Evolutionary conservation across 2,888 invertebrate species (phyloP).

Genomic region (Tetragonula carbonaria): DNA sequence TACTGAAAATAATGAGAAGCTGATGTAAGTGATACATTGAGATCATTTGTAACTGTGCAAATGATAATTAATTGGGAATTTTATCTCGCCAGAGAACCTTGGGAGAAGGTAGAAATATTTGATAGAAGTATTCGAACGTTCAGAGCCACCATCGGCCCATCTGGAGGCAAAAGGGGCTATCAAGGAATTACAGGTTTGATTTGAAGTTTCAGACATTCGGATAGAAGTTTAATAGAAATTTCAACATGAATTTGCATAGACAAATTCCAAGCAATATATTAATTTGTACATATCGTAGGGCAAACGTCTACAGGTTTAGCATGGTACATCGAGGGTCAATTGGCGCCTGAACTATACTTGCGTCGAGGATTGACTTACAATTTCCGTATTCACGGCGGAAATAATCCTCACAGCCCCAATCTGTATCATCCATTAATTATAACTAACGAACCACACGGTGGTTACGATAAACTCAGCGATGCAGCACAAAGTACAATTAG

Average conservation of each 20-base stretch:
- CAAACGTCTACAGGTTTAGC: slow-evolving; percentile 90
- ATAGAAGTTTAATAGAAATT: neutral
- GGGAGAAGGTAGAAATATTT: slow-evolving; percentile 85
- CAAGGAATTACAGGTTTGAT: slow-evolving; percentile 88
- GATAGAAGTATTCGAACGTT: slow-evolving; percentile 90
- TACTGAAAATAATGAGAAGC: slow-evolving; percentile 83
- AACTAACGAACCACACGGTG: slow-evolving; percentile 93
- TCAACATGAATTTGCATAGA: neutral
- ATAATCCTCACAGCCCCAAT: slow-evolving; percentile 93
- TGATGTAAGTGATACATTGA: slow-evolving; percentile 68
- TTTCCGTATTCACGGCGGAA: slow-evolving; percentile 93
- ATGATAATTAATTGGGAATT: neutral
- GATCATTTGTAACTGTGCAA: no score
- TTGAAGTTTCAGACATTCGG: neutral
- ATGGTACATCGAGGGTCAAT: slow-evolving; percentile 96
- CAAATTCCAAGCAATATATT: neutral
- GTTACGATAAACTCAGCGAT: slow-evolving; percentile 90
- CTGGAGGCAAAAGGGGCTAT: slow-evolving; percentile 92
- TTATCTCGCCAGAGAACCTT: slow-evolving; percentile 80
- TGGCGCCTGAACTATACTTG: slow-evolving; percentile 94
- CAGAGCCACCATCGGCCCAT: slow-evolving; percentile 92
- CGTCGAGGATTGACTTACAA: slow-evolving; percentile 93
- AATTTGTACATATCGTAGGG: slow-evolving; percentile 80
- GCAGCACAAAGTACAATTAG: slow-evolving; percentile 89
- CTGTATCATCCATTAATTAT: slow-evolving; percentile 96